phyloP scores from a whole-genome alignment of 2,113 vertebrate species.

The Entelurus aequoreus region DNA sequence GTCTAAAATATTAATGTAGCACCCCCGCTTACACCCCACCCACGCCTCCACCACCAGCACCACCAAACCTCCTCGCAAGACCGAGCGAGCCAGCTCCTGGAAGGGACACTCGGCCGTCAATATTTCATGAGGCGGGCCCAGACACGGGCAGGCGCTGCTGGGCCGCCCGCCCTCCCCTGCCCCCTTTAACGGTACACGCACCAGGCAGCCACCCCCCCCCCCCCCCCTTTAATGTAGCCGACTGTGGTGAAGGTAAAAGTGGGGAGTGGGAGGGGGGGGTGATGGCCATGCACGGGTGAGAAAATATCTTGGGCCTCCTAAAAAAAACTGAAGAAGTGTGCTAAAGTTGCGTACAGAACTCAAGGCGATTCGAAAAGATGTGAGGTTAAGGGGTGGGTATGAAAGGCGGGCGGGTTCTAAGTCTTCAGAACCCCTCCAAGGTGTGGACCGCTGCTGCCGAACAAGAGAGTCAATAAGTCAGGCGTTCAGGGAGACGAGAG shows the following conservation, averaged over 20 bases:
- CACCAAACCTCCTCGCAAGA: conserved; percentile 33
- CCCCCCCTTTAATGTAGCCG: conserved; percentile 70
- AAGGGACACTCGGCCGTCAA: conserved; percentile 75
- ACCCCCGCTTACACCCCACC: conserved; percentile 33
- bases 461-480: background rate
- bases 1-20: conserved; percentile 78
- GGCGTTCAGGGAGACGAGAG: conserved; percentile 5
- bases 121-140: conserved; percentile 77
- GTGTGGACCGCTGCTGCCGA: conserved; percentile 4
- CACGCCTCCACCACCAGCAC: conserved; percentile 1
- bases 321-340: conserved; percentile 16
- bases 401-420: conserved; percentile 8
- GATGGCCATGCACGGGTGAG: too few relatives aligned
- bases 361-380: conserved; percentile 11
- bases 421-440: conserved; percentile 18
- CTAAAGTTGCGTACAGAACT: conserved; percentile 9
- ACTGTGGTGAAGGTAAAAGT: conserved; percentile 14
- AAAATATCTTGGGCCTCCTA: conserved; percentile 9
- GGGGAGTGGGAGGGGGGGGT: too few relatives aligned
- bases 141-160: conserved; percentile 63
- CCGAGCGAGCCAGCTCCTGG: conserved; percentile 71
- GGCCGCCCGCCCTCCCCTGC: conserved; percentile 53
- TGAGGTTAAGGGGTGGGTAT: background rate
- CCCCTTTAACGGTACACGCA: conserved; percentile 69
- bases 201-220: conserved; percentile 53